Percentiles rank a stretch among this genome's conserved stretches.
phyloP scores from a whole-genome alignment of 2,888 invertebrate species.

The Anoplius nigerrimus region DNA sequence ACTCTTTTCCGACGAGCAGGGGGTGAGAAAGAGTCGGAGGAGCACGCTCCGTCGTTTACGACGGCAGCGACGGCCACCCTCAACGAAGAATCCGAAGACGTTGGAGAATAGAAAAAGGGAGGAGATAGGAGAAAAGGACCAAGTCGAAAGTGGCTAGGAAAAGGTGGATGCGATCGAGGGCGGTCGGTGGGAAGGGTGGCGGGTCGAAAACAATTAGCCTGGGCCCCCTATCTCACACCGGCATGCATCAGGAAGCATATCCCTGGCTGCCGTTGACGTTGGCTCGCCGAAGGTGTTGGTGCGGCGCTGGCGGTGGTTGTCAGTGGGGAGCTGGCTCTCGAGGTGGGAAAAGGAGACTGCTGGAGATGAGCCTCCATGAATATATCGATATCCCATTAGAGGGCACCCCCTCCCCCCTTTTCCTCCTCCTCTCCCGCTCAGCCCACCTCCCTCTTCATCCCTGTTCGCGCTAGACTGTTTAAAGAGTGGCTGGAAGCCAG shows the following conservation, averaged over 20 bases:
- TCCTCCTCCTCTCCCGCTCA: constrained; percentile 11
- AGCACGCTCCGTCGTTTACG: no score
- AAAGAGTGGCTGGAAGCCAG: constrained; percentile 61
- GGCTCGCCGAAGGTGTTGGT: no score
- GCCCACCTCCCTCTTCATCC: constrained; percentile 21
- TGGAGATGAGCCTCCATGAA: constrained; percentile 65
- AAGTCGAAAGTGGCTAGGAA: constrained; percentile 4
- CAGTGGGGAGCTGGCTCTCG: constrained; percentile 19
- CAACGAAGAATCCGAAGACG: not conserved
- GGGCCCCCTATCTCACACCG: constrained; percentile 45
- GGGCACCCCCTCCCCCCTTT: constrained; percentile 23
- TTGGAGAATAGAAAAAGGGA: not conserved
- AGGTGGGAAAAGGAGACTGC: constrained; percentile 56
- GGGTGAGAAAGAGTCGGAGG: not conserved
- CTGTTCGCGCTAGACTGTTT: constrained; percentile 57
- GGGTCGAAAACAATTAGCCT: constrained; percentile 55
- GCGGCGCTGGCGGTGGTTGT: constrained; percentile 23
- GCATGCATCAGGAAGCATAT: constrained; percentile 46
- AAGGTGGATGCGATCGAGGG: not conserved
- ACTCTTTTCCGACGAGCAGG: no score
- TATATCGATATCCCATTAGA: constrained; percentile 72
- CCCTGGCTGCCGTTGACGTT: constrained; percentile 5
- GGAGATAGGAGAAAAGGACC: constrained; percentile 5
- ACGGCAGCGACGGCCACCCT: not conserved
- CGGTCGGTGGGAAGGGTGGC: constrained; percentile 15